Evolutionary conservation across 2,888 invertebrate genomes (phyloP).

Genomic region (Aphelenchoides bicaudatus): DNA sequence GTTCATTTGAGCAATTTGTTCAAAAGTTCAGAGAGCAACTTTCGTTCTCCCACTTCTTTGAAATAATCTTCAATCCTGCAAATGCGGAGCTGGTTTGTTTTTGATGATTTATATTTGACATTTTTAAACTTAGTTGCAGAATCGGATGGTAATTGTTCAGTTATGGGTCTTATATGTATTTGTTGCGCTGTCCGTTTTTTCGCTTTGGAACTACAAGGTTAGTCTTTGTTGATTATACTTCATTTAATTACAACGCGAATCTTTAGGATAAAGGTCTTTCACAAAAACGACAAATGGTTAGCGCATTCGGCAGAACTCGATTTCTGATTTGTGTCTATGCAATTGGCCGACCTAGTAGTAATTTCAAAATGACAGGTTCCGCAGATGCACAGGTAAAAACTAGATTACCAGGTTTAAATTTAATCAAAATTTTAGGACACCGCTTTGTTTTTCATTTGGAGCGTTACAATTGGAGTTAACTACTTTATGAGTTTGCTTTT

Average conservation of each 20-base stretch:
- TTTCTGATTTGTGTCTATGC: slow-evolving; percentile 14
- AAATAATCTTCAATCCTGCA: background rate
- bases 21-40: background rate
- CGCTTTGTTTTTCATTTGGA: slow-evolving; percentile 17
- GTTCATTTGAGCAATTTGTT: background rate
- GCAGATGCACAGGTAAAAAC: too few species aligned
- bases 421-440: slow-evolving; percentile 2
- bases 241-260: too few species aligned
- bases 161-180: background rate
- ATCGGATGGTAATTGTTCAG: background rate
- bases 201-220: slow-evolving; percentile 1
- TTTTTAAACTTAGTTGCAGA: background rate
- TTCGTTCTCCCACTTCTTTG: slow-evolving; percentile 11
- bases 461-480: background rate
- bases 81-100: background rate
- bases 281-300: too few species aligned
- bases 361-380: background rate
- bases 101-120: background rate
- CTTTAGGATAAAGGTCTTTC: too few species aligned
- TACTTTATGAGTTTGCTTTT: slow-evolving; percentile 4
- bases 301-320: slow-evolving; percentile 1
- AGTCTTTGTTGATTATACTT: too few species aligned
- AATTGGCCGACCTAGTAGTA: background rate
- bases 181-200: background rate
- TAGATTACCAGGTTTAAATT: too few species aligned